Percentiles rank a stretch among this genome's conserved stretches.
These are phyloP conservation scores for Drosophila melanogaster DNA, from an alignment of 1,140 invertebrate species.

Conservation along the genomic window Release_6_plus_ISO1_MT NC_004354.4:4418001-4418500, in stretches of 20 bases:
- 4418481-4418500: constrained; percentile 52
- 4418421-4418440: background rate
- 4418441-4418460: constrained; percentile 21
- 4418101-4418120: constrained; percentile 1
- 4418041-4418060: background rate
- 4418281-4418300: constrained; percentile 71
- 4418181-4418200: constrained; percentile 43
- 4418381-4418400: background rate
- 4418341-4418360: background rate
- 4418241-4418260: constrained; percentile 51
- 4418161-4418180: constrained; percentile 55
- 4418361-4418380: background rate
- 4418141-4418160: background rate
- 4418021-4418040: background rate
- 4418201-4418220: constrained; percentile 41
- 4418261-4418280: constrained; percentile 74
- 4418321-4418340: constrained; percentile 14
- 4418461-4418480: constrained; percentile 60
- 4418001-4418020: constrained; percentile 32
- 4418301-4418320: constrained; percentile 65
- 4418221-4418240: constrained; percentile 17
- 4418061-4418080: constrained; percentile 46
- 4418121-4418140: background rate
- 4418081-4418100: constrained; percentile 70
- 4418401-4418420: background rate